Conservation (phyloP, 2,113 vertebrate genomes). For the Psilopogon haemacephalus region DNA sequence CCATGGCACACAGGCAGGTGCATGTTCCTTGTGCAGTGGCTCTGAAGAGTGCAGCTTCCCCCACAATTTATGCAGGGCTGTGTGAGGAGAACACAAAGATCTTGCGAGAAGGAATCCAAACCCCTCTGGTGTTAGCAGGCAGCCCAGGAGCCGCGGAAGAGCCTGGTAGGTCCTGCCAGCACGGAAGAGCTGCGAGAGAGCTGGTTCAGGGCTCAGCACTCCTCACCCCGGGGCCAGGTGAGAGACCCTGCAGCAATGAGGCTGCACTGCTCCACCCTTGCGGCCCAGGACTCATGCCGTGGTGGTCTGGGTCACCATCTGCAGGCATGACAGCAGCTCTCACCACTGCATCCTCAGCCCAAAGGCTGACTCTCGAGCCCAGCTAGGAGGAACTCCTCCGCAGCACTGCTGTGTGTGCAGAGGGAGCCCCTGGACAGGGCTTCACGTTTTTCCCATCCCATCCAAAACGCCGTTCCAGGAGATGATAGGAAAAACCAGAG, state of each 20-base stretch:
- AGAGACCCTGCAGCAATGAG: rapidly evolving
- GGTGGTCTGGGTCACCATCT: not conserved
- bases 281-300: not conserved
- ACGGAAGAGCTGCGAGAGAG: not conserved
- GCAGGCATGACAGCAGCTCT: rapidly evolving
- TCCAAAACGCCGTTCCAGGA: not conserved
- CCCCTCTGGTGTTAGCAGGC: not conserved
- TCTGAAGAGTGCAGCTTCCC: not conserved
- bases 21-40: rapidly evolving
- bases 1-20: rapidly evolving
- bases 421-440: not conserved
- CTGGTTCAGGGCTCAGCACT: not conserved
- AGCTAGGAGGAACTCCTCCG: not conserved
- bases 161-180: not conserved
- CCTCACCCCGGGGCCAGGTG: not conserved
- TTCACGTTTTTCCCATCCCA: not conserved
- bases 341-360: not conserved
- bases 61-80: not conserved
- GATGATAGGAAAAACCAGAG: not conserved
- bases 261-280: not conserved
- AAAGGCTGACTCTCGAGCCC: not conserved
- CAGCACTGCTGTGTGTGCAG: not conserved
- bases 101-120: not conserved
- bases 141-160: rapidly evolving
- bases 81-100: not conserved